Evolutionary conservation across 2,797 vertebrate genomes (phyloP), one percentile per base, ranked within the genome.

Genomic region (Oceanodroma leucorhoa): DNA sequence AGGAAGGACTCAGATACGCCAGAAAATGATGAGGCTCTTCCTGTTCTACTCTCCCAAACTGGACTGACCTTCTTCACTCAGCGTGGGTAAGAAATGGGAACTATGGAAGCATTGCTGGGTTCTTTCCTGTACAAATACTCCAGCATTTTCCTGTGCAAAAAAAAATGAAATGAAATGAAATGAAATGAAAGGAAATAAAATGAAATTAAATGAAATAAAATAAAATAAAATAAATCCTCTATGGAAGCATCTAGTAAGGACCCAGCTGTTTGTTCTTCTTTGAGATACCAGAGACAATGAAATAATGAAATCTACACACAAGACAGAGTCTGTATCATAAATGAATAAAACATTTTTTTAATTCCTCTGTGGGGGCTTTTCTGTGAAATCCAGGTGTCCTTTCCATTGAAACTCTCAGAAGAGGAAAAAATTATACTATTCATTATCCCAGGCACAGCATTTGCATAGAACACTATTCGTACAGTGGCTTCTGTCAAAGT

Each of bases 361-460:
- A 96, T 96, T 97, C 90, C 94, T 96, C 84, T 85, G 65, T 92
- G 92, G 53, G 54, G 32, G 17, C 34, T 88, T 84, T 88, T 92
- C 72, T 91, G 48, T 90, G 91, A 92, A 94, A 96, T 97, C 85
- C 91, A 97, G 91, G 94, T 96, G 92, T 96, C 83, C 69, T 93
- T 91, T 92, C 73, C 57, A 87, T 30, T 82, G 72, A 93, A 93
- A 94, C 38, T 94, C 95, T 95, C 83, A 87, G 80, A 96, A 94
- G 90, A 89, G 77, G 57, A 67, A 89, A 93, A 96, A 95, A 95
- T 86, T 89, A 92, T 75, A 72, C 77, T 94, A 55, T 79, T 95
- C 89, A 96, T 96, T 95, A 94, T 90, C 85, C 50, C 34, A 92
- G 55, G 61, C 84, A 91, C 64, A 86, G 23, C 13, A 96, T 97